Conservation (phyloP, 2,888 invertebrate species). For the Idaea dimidiata region DNA sequence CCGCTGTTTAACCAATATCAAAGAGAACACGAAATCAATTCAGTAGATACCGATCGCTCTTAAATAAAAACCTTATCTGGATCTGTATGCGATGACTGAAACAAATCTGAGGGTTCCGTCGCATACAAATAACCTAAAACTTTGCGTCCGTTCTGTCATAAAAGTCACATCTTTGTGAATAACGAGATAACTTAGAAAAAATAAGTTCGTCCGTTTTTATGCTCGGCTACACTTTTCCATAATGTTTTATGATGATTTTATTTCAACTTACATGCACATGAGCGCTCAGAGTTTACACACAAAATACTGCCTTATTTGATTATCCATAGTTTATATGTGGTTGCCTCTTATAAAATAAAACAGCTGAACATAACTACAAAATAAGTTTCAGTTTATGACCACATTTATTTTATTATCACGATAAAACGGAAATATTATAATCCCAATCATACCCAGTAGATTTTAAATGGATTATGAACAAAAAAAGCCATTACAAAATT, state of each 20-base stretch:
- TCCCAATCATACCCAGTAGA: no score
- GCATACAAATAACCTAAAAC: conserved; percentile 66
- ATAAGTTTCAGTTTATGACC: no score
- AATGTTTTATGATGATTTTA: conserved; percentile 70
- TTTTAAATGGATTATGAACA: no score
- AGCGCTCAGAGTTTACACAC: conserved; percentile 33
- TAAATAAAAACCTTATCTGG: conserved; percentile 41
- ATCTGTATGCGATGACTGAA: conserved; percentile 40
- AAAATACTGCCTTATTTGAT: conserved; percentile 31
- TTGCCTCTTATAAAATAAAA: neutral
- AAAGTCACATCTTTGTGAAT: conserved; percentile 73
- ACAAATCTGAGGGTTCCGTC: conserved; percentile 55
- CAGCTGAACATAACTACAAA: neutral
- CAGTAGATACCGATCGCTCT: conserved; percentile 37
- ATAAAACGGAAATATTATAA: no score
- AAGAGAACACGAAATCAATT: conserved; percentile 36
- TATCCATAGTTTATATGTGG: neutral
- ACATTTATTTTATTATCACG: no score
- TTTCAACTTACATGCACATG: conserved; percentile 54
- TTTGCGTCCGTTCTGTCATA: conserved; percentile 63
- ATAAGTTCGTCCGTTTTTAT: conserved; percentile 59
- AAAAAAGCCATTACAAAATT: no score
- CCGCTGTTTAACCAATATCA: conserved; percentile 1
- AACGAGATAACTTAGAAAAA: conserved; percentile 72
- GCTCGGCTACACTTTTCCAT: conserved; percentile 58